These are phyloP conservation scores for Caranx melampygus DNA, from an alignment of 2,113 vertebrate genomes.

Conservation along the genomic window DNA sequence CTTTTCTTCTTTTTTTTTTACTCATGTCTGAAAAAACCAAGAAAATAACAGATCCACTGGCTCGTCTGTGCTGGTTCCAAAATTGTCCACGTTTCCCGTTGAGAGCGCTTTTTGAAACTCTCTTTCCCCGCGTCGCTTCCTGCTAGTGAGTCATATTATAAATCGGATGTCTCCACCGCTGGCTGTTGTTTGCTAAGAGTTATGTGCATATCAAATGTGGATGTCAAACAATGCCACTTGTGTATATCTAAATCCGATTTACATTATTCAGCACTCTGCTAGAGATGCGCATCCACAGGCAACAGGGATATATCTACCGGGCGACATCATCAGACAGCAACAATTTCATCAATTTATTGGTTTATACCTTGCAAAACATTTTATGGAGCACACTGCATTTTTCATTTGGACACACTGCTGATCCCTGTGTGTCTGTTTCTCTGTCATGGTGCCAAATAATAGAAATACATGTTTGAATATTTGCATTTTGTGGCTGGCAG, in stretches of 20 bases:
- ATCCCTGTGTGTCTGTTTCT: neutral
- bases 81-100: neutral
- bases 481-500: neutral
- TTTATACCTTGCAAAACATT: neutral
- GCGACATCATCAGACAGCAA: neutral
- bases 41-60: neutral
- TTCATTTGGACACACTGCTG: neutral
- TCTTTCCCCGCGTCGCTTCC: neutral
- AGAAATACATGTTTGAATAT: neutral
- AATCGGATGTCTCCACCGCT: constrained; percentile 7
- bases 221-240: constrained; percentile 5
- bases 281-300: neutral
- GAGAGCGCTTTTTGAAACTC: neutral
- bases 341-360: neutral
- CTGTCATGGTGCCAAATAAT: neutral
- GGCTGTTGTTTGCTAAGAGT: constrained; percentile 21
- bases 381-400: neutral
- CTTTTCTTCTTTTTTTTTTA: neutral
- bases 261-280: neutral
- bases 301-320: neutral
- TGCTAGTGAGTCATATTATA: neutral
- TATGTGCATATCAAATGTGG: constrained; percentile 10
- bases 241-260: neutral
- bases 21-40: neutral
- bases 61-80: neutral